Base-by-base conservation (phyloP, 2,888 invertebrate species). In the Phytoseiulus persimilis region DNA sequence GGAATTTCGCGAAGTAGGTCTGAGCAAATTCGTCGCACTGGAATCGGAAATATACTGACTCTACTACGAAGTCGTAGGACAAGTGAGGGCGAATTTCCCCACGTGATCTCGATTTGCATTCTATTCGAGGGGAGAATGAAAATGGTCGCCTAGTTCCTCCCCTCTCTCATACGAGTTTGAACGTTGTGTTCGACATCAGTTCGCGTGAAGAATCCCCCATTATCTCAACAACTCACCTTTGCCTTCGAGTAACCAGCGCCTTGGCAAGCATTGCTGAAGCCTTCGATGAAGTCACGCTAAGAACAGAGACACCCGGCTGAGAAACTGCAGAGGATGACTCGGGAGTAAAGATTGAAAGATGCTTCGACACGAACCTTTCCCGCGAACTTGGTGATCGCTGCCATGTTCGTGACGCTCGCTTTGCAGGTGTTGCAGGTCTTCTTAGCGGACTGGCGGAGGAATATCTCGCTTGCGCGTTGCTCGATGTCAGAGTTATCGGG, bases 1-100 rank as follows among this genome's bases (percentile, higher is more conserved):
- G 45, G 32, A 87, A 87, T 23, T 87, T 87, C 3, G 32, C 87
- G 5, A 87, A 33, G 45, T 87, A 87, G 33, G 33, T 87, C 33
- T 87, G 87, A n/a, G 87, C 87, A 18, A 87, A 87, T 45, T 33
- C 39, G 32, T 87, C 32, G 87, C 87, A 87, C 87, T 87, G 39
- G 18, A 87, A 83, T 87, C 32, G n/a, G 33, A 87, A 31, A n/a
- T n/a, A n/a, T n/a, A n/a, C n/a, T n/a, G n/a, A n/a, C n/a, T n/a
- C n/a, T n/a, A n/a, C n/a, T n/a, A n/a, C n/a, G n/a, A n/a, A n/a
- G n/a, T n/a, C n/a, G n/a, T n/a, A n/a, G n/a, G n/a, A n/a, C n/a
- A n/a, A n/a, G n/a, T n/a, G n/a, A n/a, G n/a, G n/a, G n/a, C n/a
- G n/a, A n/a, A n/a, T n/a, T n/a, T n/a, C n/a, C n/a, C n/a, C n/a